These are phyloP conservation scores for Hemitrygon akajei DNA, from an alignment of 2,797 vertebrate species.

Conservation along the genomic window DNA sequence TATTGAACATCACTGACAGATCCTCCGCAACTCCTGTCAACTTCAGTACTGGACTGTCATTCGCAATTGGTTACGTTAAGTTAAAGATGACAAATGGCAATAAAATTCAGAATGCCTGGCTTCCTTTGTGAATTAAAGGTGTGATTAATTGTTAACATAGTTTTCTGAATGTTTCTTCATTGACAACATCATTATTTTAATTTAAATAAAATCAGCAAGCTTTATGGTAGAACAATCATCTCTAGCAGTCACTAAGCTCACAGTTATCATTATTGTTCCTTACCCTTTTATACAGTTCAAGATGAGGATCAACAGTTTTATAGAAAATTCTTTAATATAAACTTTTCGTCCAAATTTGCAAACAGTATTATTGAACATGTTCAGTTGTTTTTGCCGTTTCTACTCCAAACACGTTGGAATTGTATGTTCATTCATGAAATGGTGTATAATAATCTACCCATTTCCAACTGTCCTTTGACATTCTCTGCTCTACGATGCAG, in stretches of 20 bases:
- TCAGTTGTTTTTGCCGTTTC: neutral
- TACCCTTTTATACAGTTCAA: neutral
- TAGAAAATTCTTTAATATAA: neutral
- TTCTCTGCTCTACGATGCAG: neutral
- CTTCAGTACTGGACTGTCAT: neutral
- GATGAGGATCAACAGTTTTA: neutral
- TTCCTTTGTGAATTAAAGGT: neutral
- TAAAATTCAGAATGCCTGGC: neutral
- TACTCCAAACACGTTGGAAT: neutral
- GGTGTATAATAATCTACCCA: neutral
- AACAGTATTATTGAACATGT: neutral
- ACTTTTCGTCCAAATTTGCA: neutral
- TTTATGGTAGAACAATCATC: neutral
- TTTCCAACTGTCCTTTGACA: neutral
- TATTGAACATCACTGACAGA: neutral
- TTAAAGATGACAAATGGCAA: neutral
- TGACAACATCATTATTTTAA: neutral
- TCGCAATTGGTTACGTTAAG: neutral
- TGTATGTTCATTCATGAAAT: neutral
- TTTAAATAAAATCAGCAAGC: neutral
- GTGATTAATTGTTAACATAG: neutral
- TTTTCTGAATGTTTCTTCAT: neutral
- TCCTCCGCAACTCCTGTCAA: neutral
- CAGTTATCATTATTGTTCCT: neutral
- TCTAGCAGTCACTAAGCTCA: neutral